Evolutionary conservation across 2,888 invertebrate genomes (phyloP).

Genomic region (Odontothrips loti): DNA sequence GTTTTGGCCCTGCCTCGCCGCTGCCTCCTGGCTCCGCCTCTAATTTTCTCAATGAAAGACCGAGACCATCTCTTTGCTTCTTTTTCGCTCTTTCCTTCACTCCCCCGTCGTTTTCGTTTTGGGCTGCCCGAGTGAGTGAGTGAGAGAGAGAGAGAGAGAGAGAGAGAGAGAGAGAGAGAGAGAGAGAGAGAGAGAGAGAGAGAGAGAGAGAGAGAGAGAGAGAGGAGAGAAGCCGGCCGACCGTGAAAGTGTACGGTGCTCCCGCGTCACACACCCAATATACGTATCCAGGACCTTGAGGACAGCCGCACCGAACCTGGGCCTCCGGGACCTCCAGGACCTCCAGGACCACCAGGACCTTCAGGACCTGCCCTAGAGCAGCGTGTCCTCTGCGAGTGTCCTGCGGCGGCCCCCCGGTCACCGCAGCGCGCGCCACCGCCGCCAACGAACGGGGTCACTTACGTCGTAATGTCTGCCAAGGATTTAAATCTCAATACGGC

Average conservation of each 20-base stretch:
- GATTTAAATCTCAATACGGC: conserved; percentile 19
- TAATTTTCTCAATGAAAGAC: conserved; percentile 22
- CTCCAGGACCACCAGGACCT: too few relatives aligned
- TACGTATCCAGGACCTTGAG: too few relatives aligned
- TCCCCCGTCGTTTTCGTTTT: not conserved
- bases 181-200: too few relatives aligned
- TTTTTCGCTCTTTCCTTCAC: not conserved
- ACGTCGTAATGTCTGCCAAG: not conserved
- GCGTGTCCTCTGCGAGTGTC: too few relatives aligned
- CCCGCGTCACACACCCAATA: not conserved
- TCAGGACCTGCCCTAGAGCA: too few relatives aligned
- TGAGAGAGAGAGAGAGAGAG: too few relatives aligned
- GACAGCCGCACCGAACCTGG: too few relatives aligned
- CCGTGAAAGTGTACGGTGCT: conserved; percentile 16
- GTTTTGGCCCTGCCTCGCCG: not conserved
- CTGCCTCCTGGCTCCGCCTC: not conserved
- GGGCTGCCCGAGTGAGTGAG: not conserved
- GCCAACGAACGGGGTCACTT: conserved; percentile 8
- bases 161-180: too few relatives aligned
- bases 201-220: too few relatives aligned
- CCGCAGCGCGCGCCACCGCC: not conserved
- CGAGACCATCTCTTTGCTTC: conserved; percentile 13
- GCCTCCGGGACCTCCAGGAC: too few relatives aligned
- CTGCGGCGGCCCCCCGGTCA: not conserved
- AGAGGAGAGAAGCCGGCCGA: not conserved